Base-by-base conservation (phyloP, 2,797 vertebrate species). In the Enteromius treurensis region DNA sequence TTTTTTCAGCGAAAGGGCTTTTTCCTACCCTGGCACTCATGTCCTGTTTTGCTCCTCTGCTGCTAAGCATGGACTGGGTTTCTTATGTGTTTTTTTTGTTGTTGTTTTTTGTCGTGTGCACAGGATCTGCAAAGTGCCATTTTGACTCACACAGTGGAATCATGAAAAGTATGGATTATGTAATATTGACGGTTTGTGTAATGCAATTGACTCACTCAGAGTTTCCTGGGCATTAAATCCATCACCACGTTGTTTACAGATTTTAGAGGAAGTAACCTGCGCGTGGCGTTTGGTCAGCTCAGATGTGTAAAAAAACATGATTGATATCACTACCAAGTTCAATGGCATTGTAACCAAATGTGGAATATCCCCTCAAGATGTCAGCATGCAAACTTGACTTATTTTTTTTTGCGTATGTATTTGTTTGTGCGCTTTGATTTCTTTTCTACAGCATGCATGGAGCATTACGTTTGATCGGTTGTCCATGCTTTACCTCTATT, bases 41-140 rank as follows among this genome's bases (percentile, higher is more conserved):
- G 75, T 29, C 62, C 65, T 21, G n/a, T 62, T 80, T 32, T 14
- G 42, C 64, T 83, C 64, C 47, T 78, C 65, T 82, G 69, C 80
- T 77, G 81, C 83, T 69, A 77, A 55, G 53, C 73, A 71, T 65
- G 74, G 77, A 83, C 78, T 51, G 67, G 69, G 45, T 79, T 81
- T 55, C 6, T 17, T 17, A 5, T 65, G 58, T 73, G 23, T 23
- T n/a, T 45, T 77, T 37, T 5, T 37, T 6, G 34, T 40, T 9
- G 40, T 42, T 11, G 9, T 42, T 42, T 11, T 68, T 26, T 37
- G 45, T 88, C 80, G 87, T 29, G 80, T 88, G 85, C 90, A n/a
- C n/a, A n/a, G n/a, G 83, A 89, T 91, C 84, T 87, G 88, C 87
- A 85, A 68, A 82, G 89, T 92, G 89, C 89, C 91, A 89, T 91